phyloP scores from a whole-genome alignment of 2,888 invertebrate species.

The Papilio elwesi region DNA sequence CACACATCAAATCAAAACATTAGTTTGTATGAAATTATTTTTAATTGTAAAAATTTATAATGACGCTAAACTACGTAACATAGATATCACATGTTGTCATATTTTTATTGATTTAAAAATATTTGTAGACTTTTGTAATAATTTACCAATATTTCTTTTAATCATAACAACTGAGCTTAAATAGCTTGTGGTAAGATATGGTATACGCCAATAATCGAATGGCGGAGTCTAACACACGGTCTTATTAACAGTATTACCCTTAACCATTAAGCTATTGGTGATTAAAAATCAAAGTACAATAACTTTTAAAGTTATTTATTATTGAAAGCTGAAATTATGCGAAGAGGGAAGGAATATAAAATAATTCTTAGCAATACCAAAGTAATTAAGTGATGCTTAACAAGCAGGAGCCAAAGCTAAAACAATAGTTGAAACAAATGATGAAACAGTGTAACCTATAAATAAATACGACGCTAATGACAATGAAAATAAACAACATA shows the following conservation, averaged over 20 bases:
- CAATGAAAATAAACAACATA: conserved; percentile 21
- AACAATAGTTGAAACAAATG: conserved; percentile 24
- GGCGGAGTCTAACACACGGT: too few species aligned
- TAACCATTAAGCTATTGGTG: too few species aligned
- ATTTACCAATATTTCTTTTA: too few species aligned
- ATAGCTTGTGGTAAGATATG: too few species aligned
- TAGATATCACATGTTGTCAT: neutral
- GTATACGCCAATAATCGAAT: too few species aligned
- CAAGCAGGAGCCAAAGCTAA: conserved; percentile 39
- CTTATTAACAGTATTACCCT: too few species aligned
- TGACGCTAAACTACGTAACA: conserved; percentile 31
- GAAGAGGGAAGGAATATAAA: neutral
- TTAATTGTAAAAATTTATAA: conserved; percentile 8
- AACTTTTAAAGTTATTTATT: neutral
- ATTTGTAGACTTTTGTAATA: too few species aligned
- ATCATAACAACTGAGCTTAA: too few species aligned
- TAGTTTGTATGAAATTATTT: neutral
- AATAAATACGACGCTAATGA: conserved; percentile 34
- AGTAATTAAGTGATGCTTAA: conserved; percentile 4
- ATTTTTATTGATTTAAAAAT: too few species aligned
- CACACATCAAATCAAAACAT: conserved; percentile 8
- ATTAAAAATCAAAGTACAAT: too few species aligned
- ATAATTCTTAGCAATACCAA: neutral
- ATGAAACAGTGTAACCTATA: conserved; percentile 26
- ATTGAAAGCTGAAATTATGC: conserved; percentile 2